Evolutionary conservation across 2,888 invertebrate species (phyloP).

Genomic region (Metacarcinus magister): DNA sequence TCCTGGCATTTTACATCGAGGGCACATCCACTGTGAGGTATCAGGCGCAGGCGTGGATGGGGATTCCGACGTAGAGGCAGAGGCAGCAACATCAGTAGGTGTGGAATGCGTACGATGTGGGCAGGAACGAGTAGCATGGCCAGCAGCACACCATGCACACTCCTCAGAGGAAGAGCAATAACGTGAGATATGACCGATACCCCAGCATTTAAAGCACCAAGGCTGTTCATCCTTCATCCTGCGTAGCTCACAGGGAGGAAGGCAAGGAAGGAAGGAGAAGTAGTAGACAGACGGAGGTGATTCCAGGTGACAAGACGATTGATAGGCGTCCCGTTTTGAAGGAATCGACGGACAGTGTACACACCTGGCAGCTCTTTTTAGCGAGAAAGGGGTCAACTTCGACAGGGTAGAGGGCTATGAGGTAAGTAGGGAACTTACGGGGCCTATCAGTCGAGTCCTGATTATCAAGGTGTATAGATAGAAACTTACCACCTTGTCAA

Average conservation of each 20-base stretch:
- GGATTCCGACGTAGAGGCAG: background rate
- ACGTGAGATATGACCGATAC: background rate
- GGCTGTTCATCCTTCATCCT: constrained; percentile 31
- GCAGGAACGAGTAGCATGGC: background rate
- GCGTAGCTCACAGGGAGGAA: constrained; percentile 40
- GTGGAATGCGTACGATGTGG: background rate
- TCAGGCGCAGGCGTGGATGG: background rate
- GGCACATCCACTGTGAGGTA: constrained; percentile 44
- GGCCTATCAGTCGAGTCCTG: too few relatives aligned
- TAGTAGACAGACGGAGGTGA: background rate
- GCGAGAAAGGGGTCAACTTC: too few relatives aligned
- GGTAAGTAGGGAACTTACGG: too few relatives aligned
- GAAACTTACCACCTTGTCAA: too few relatives aligned
- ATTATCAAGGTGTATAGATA: too few relatives aligned
- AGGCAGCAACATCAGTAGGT: background rate
- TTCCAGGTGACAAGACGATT: background rate
- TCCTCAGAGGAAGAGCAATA: constrained; percentile 18
- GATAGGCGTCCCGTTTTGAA: too few relatives aligned
- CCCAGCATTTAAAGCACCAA: too few relatives aligned
- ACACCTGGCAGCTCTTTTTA: background rate
- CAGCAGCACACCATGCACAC: constrained; percentile 47
- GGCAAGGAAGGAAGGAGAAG: constrained; percentile 5
- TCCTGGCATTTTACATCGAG: constrained; percentile 41
- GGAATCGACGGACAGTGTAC: too few relatives aligned
- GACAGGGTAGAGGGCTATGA: too few relatives aligned